These are phyloP conservation scores for Synergus japonicus DNA, from an alignment of 2,888 invertebrate species.

Conservation along the genomic window DNA sequence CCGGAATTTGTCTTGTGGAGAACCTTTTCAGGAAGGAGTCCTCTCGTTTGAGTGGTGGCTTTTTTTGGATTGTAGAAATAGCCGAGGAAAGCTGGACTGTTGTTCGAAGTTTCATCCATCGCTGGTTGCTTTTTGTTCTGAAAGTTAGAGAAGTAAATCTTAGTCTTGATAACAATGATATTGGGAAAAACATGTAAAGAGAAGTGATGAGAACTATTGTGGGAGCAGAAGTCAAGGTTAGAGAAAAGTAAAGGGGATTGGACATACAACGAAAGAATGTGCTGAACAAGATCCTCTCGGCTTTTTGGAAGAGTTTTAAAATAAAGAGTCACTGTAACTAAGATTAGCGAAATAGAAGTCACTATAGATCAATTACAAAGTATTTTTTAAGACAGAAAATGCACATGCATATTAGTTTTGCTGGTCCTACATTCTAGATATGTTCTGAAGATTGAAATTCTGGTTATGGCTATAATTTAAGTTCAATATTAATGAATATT, in stretches of 20 bases:
- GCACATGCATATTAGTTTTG: neutral
- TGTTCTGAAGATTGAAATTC: neutral
- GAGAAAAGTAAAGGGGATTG: constrained; percentile 18
- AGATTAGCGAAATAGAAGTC: neutral
- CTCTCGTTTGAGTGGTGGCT: constrained; percentile 92
- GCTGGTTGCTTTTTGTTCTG: constrained; percentile 95
- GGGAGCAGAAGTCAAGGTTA: constrained; percentile 25
- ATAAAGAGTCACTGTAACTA: neutral
- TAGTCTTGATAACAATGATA: neutral
- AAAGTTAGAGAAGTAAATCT: constrained; percentile 56
- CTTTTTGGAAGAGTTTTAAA: neutral
- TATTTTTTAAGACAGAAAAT: neutral
- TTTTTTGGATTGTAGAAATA: constrained; percentile 87
- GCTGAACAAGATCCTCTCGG: constrained; percentile 3
- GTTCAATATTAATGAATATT: neutral
- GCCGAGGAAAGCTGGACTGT: constrained; percentile 95
- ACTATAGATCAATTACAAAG: neutral
- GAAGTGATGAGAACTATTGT: constrained; percentile 15
- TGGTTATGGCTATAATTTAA: neutral
- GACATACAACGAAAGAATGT: constrained; percentile 7
- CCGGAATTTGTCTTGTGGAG: constrained; percentile 93
- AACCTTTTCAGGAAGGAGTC: constrained; percentile 96
- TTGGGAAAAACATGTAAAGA: constrained; percentile 9
- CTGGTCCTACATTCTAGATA: neutral
- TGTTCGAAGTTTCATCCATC: constrained; percentile 97